Base-by-base conservation (phyloP, 2,888 invertebrate genomes). In the Schizaphis graminum region DNA sequence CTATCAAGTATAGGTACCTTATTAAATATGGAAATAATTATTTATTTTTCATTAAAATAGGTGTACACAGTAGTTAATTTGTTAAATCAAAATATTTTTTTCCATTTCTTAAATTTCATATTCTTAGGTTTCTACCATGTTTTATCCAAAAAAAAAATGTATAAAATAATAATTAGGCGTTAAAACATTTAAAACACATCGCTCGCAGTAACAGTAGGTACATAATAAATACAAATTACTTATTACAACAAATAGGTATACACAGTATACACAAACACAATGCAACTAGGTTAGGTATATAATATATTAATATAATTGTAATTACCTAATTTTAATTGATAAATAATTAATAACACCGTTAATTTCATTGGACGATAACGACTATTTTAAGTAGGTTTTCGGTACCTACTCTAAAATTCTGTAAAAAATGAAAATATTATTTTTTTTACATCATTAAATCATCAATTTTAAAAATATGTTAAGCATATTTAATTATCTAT, bases 41-140 rank as follows among this genome's bases (percentile, higher is more conserved):
- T 89, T 89, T 61, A 61, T 89, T 89, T 89, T 89, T 89, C 44
- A 89, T 44, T 61, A 61, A 89, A 89, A 61, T 61, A 89, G 44
- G 44, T 28, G 28, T 57, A 61, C 44, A 89, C 41, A 26, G 28
- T 61, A 56, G 11, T 53, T 88, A 88, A 88, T 88, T 56, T 53
- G 5, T 88, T 53, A 88, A 53, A 53, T 88, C 35, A 53, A 56
- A 88, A 56, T 41, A 88, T 53, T 88, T 88, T 88, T 35, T 53
- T 35, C 24, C 35, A 88, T 88, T 88, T 88, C 26, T 88, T 88
- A 88, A n/a, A 88, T 88, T 88, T 53, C 88, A 88, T 88, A 56
- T 88, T 88, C 44, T 28, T 89, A 89, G 28, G 49, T 89, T 89
- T 44, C 89, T 89, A 89, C 57, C 57, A 28, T 61, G 89, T 89